Evolutionary conservation across 2,797 vertebrate species (phyloP).

Genomic region (Emys orbicularis): DNA sequence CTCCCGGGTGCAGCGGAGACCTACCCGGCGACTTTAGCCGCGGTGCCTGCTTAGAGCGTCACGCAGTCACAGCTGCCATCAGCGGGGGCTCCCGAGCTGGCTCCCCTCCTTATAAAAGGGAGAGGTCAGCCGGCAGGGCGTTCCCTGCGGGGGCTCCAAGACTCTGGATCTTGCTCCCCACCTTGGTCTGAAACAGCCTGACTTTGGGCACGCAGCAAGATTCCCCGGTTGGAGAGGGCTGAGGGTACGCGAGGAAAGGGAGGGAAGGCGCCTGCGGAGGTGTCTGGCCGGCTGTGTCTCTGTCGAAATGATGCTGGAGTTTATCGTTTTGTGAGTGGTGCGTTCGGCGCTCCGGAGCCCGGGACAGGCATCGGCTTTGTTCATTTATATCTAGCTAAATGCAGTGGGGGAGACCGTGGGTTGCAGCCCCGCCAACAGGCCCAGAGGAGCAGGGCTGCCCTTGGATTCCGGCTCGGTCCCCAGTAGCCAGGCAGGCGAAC

Average conservation of each 20-base stretch:
- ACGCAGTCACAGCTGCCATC: not conserved
- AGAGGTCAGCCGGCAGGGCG: no score
- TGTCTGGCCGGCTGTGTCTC: not conserved
- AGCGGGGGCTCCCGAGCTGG: not conserved
- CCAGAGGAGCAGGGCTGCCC: not conserved
- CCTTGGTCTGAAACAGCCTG: not conserved
- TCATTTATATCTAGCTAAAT: not conserved
- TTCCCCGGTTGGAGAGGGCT: not conserved
- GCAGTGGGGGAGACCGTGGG: not conserved
- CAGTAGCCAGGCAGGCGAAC: not conserved
- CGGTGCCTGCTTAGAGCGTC: not conserved
- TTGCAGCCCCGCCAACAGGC: not conserved
- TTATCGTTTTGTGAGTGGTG: not conserved
- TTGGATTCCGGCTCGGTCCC: not conserved
- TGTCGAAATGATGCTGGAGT: not conserved
- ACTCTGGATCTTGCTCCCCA: no score
- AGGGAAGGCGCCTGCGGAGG: not conserved
- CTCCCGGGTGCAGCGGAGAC: no score
- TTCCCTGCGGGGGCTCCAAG: no score
- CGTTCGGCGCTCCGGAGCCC: fast-evolving
- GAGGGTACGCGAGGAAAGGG: not conserved
- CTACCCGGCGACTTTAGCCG: no score
- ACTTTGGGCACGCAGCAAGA: not conserved
- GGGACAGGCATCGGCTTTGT: not conserved
- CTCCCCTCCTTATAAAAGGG: not conserved